Conservation (phyloP, 92 coral and sea anemone species). For the Scolanthus callimorphus region DNA sequence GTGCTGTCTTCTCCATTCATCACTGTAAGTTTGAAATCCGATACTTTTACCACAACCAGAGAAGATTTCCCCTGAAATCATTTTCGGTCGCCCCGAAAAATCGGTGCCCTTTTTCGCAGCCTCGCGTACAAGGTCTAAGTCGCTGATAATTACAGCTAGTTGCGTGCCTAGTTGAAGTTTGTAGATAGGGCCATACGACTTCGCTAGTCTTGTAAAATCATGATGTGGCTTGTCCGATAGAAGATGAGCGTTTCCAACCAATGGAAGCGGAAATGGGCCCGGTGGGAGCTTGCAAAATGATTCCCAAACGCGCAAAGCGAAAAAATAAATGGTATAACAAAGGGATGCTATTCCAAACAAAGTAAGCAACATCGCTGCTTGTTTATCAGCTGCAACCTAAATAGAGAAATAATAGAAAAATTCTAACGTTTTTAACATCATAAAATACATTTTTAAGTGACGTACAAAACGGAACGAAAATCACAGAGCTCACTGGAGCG, state of each 20-base stretch:
- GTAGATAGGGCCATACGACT: constrained; percentile 59
- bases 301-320: too few relatives aligned
- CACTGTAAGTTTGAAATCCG: constrained; percentile 57
- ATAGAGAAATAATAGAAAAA: too few relatives aligned
- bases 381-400: too few relatives aligned
- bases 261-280: constrained; percentile 80
- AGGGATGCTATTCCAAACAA: too few relatives aligned
- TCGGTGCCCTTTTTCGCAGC: constrained; percentile 55
- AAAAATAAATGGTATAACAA: too few relatives aligned
- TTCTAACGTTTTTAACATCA: too few relatives aligned
- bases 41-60: constrained; percentile 46
- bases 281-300: constrained; percentile 58
- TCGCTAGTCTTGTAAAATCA: constrained; percentile 49
- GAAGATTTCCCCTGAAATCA: constrained; percentile 51
- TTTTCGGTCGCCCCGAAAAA: constrained; percentile 70
- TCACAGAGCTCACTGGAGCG: too few relatives aligned
- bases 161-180: constrained; percentile 56
- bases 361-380: too few relatives aligned
- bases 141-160: constrained; percentile 57
- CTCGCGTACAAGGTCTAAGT: constrained; percentile 58
- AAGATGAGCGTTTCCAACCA: constrained; percentile 73
- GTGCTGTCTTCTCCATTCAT: constrained; percentile 63
- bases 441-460: too few relatives aligned
- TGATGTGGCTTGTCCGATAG: constrained; percentile 54
- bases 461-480: too few relatives aligned